A percentile compares a stretch with the other conserved stretches of the same genome.
Evolutionary conservation across 1,140 invertebrate genomes (phyloP).

Genomic region (Rhynchophorus ferrugineus): DNA sequence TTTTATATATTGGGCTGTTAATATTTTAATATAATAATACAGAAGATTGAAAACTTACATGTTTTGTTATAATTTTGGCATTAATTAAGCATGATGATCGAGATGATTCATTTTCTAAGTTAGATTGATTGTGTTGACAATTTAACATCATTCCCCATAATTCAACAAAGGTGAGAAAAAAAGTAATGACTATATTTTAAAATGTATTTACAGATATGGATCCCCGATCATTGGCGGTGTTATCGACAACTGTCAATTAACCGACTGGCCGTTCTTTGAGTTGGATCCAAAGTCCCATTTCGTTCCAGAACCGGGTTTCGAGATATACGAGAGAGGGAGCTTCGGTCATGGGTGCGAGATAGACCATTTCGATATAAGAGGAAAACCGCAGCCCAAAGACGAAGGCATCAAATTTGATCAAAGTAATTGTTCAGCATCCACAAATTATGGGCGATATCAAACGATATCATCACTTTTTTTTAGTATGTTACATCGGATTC

Average conservation of each 20-base stretch:
- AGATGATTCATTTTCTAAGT: too few species aligned
- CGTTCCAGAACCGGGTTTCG: constrained; percentile 53
- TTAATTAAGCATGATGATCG: too few species aligned
- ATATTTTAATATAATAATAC: too few species aligned
- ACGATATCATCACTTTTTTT: too few species aligned
- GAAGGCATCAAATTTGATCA: constrained; percentile 29
- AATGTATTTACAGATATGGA: constrained; percentile 47
- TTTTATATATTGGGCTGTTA: too few species aligned
- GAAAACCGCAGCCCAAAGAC: constrained; percentile 15
- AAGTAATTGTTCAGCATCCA: constrained; percentile 25
- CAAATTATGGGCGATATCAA: too few species aligned
- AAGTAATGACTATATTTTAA: constrained; percentile 3
- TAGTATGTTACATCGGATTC: constrained; percentile 67
- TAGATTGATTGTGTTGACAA: too few species aligned
- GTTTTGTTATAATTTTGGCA: too few species aligned
- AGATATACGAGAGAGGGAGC: constrained; percentile 69
- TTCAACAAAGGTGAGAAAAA: too few species aligned
- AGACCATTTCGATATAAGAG: constrained; percentile 39
- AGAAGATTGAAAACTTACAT: too few species aligned
- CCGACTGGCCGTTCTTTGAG: constrained; percentile 60
- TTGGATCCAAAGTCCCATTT: constrained; percentile 52
- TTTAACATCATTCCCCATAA: too few species aligned
- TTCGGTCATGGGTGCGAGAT: constrained; percentile 71
- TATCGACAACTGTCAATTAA: constrained; percentile 63
- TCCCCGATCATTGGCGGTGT: constrained; percentile 52